phyloP scores from a whole-genome alignment of 2,888 invertebrate species.

The Machimus rusticus region DNA sequence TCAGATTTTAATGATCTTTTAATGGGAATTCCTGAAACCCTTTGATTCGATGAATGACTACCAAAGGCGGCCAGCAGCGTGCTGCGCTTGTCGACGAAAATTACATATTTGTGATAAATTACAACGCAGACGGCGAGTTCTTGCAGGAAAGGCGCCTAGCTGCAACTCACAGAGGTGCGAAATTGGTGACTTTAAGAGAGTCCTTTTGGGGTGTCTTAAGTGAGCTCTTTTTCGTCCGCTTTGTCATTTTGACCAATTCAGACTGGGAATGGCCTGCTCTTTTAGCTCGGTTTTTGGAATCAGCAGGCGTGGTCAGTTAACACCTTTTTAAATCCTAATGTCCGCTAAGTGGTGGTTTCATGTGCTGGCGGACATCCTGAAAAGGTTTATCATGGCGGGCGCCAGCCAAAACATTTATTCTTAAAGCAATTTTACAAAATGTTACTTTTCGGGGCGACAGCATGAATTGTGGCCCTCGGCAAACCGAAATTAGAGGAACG shows the following conservation, averaged over 20 bases:
- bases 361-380: conserved; percentile 4
- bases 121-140: background rate
- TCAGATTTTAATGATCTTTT: conserved; percentile 29
- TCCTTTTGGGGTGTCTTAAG: background rate
- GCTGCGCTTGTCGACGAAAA: background rate
- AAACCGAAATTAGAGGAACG: conserved; percentile 42
- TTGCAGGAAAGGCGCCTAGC: background rate
- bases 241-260: conserved; percentile 8
- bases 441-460: background rate
- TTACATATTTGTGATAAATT: background rate
- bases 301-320: conserved; percentile 44
- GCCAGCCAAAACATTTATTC: conserved; percentile 39
- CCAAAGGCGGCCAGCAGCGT: background rate
- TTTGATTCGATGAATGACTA: background rate
- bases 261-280: background rate
- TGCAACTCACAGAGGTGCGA: background rate
- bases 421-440: background rate
- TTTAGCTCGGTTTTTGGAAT: background rate
- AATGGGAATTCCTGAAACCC: conserved; percentile 14
- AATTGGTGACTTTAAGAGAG: background rate
- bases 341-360: conserved; percentile 44
- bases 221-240: background rate
- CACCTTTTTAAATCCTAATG: conserved; percentile 47
- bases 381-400: conserved; percentile 34
- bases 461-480: conserved; percentile 26